These are phyloP conservation scores for Sitophilus oryzae DNA, from an alignment of 1,140 invertebrate species.

Conservation along the genomic window DNA sequence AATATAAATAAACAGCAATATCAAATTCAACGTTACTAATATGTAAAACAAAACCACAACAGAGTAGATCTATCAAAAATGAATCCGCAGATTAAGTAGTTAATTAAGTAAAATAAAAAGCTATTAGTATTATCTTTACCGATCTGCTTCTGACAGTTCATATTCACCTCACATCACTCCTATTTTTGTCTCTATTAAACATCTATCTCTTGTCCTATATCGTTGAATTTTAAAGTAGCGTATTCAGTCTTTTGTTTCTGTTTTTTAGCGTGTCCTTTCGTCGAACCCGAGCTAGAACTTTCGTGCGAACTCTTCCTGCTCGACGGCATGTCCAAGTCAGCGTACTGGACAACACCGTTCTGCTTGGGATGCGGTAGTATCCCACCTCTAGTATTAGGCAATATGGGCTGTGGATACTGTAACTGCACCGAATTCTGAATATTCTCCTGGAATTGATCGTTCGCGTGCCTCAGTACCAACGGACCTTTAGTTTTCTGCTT, in stretches of 20 bases:
- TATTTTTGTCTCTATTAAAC: conserved; percentile 54
- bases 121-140: conserved; percentile 6
- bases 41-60: no score
- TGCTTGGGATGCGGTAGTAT: conserved; percentile 21
- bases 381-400: conserved; percentile 17
- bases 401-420: conserved; percentile 41
- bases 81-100: no score
- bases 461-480: conserved; percentile 33
- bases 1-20: no score
- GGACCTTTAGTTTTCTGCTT: conserved; percentile 41
- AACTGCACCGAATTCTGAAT: conserved; percentile 41
- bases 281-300: conserved; percentile 16
- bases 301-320: conserved; percentile 28
- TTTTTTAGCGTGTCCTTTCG: conserved; percentile 31
- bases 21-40: no score
- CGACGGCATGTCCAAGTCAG: conserved; percentile 41
- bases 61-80: no score
- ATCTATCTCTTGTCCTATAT: conserved; percentile 68
- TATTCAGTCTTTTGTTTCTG: conserved; percentile 56
- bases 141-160: no score
- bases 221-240: conserved; percentile 71
- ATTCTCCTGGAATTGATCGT: conserved; percentile 41
- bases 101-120: conserved; percentile 14
- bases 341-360: conserved; percentile 42
- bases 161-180: conserved; percentile 26